Evolutionary conservation across 2,797 vertebrate species (phyloP), one percentile per base, ranked within the genome.

Genomic region (Pipistrellus kuhlii): DNA sequence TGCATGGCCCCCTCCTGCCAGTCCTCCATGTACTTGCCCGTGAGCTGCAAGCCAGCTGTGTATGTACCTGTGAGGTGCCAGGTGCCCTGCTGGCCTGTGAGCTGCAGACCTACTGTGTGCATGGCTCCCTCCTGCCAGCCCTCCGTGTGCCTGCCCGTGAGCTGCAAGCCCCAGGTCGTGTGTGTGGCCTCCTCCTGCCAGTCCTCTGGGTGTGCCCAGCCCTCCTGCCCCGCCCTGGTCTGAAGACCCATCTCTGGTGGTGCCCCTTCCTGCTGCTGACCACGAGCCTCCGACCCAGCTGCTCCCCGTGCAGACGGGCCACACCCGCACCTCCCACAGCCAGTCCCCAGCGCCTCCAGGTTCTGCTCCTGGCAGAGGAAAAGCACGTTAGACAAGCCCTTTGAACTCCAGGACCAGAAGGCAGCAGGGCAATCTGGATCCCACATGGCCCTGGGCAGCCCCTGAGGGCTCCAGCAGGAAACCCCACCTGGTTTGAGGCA

Each of bases 121-220:
- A 8, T 44, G 3, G 4, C 68, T 13, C 8, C 71, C 6, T 44
- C 57, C 81, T 35, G 59, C 62, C 90, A 57, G 48, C 35, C 81
- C 2, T 55, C 71, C 0, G 4, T 6, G 44, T 25, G 18, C 55
- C 18, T 69, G 68, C 20, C 35, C 5, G 5, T 69, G 68, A 69
- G 35, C 68, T 66, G 62, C 62, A 66, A 1, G 30, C 30, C 62
- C 7, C 30, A 30, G 1, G 1, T 1, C 2, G 30, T 32, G 62
- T 66, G n/a, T 15, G 13, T 84, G 51, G 10, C 27, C 6, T 13
- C 93, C n/a, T 89, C 85, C 59, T 92, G 93, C 35, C 93, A 91
- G 71, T 71, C 88, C 8, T 91, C 85, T 0, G 18, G 20, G 32
- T 71, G 38, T 6, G 3, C 3, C 53, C 44, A 53, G 76, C 48